Base-by-base conservation (phyloP, 2,888 invertebrate genomes). In the Xanthorhoe designata region DNA sequence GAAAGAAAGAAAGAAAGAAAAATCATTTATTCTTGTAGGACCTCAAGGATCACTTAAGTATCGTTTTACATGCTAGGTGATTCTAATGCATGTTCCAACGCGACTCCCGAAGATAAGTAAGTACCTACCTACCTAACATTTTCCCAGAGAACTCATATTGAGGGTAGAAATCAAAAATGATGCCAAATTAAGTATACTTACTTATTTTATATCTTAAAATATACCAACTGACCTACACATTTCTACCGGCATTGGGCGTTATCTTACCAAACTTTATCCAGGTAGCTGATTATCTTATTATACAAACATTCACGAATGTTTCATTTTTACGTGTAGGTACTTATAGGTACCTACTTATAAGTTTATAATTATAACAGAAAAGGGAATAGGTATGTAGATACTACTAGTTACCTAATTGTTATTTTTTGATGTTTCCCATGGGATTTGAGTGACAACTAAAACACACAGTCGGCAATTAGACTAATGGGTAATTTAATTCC, bases 251-350 rank as follows among this genome's bases (percentile, higher is more conserved):
- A 29, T 32, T 4, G 19, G 35, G 55, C 29, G 50, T 62, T 62
- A 62, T 62, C 56, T 62, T 32, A 15, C 32, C 47, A 13, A 10
- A 61, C 38, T 49, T 47, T 24, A 42, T 42, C 18, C 45, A 62
- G 51, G 59, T 47, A 61, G 53, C 42, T 53, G 32, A 50, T 62
- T 55, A 62, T 62, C 54, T 65, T 55, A 35, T 8, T 29, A 57
- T 53, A 52, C 55, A 59, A 68, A 62, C 55, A 13, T 45, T 13
- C 38, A 42, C 38, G 3, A 13, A 42, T 42, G 38, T 42, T 32
- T 32, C 10, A 9, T 10, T 1, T 38, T n/a, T n/a, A n/a, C n/a
- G n/a, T n/a, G n/a, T n/a, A n/a, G n/a, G n/a, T n/a, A n/a, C n/a
- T n/a, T n/a, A n/a, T n/a, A n/a, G n/a, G n/a, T n/a, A n/a, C n/a